Evolutionary conservation across 2,888 invertebrate species (phyloP), one percentile per base, ranked within the genome.

Genomic region (Brachynemurus nebulosus): DNA sequence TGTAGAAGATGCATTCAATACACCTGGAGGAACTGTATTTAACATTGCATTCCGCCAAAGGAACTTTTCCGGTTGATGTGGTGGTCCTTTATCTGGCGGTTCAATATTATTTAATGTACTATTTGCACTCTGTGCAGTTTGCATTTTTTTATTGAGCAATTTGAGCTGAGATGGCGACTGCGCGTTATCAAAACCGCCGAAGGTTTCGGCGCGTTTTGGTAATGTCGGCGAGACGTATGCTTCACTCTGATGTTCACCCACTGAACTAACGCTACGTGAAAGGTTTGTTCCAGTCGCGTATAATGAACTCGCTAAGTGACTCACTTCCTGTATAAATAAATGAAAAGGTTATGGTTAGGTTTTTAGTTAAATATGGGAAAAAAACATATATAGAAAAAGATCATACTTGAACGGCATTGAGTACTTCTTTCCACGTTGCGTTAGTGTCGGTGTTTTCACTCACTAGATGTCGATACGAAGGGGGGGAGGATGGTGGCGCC

Each of bases 141-240:
- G 57, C 25, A 60, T 50, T 50, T 64, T 65, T 48, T 60, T 64
- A 12, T 61, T 61, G 21, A 61, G 47, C 35, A 62, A 46, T 48
- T 63, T 63, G 19, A 61, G 52, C 11, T 60, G 59, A 25, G 40
- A 40, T 12, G 54, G 57, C 44, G 59, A 62, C 50, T 57, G 59
- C 4, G 59, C 56, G 55, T 74, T 73, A 66, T 95, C 95, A 59
- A 95, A 95, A 7, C 95, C 95, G 2, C 92, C 92, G 66, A 95
- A 96, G 3, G 95, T 95, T 67, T 95, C 95, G 0, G 95, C 95
- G 21, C 95, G 73, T 54, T 91, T 83, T 14, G 95, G 93, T 48
- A 95, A 65, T 27, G 85, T 82, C 12, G 90, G 86, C 20, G 88
- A 85, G 49, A 85, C 78, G 62, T 86, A 92, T 0, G 83, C 76